Evolutionary conservation across 2,797 vertebrate genomes (phyloP).

Genomic region (Pipistrellus nathusii): DNA sequence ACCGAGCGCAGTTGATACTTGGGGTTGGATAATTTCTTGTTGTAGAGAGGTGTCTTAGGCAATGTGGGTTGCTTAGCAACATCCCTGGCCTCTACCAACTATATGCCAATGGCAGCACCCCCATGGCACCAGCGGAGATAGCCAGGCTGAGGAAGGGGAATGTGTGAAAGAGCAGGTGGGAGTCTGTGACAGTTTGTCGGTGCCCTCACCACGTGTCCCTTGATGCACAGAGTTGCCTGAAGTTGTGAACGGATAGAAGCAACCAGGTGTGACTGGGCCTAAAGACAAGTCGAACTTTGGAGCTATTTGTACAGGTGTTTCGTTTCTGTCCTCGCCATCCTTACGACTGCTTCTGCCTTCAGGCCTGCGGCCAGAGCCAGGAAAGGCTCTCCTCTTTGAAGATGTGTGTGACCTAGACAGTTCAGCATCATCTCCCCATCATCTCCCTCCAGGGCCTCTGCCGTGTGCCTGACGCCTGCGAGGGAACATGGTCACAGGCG

Average conservation of each 20-base stretch:
- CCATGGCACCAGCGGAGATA: background rate
- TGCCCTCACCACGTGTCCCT: too few species aligned
- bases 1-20: background rate
- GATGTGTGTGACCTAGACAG: background rate
- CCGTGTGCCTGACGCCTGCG: background rate
- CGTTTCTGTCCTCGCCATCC: background rate
- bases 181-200: too few species aligned
- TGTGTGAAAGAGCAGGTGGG: too few species aligned
- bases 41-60: background rate
- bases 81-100: background rate
- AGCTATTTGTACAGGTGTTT: background rate
- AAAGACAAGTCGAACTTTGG: background rate
- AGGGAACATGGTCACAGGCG: background rate
- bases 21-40: background rate
- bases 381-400: background rate
- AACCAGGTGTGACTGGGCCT: background rate
- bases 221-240: background rate
- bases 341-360: background rate
- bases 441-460: background rate
- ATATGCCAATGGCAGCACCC: background rate
- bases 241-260: background rate
- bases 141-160: background rate
- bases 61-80: too few species aligned
- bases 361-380: background rate
- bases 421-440: background rate